Base-by-base conservation (phyloP, 2,888 invertebrate species). In the Drosophila fungiperda region DNA sequence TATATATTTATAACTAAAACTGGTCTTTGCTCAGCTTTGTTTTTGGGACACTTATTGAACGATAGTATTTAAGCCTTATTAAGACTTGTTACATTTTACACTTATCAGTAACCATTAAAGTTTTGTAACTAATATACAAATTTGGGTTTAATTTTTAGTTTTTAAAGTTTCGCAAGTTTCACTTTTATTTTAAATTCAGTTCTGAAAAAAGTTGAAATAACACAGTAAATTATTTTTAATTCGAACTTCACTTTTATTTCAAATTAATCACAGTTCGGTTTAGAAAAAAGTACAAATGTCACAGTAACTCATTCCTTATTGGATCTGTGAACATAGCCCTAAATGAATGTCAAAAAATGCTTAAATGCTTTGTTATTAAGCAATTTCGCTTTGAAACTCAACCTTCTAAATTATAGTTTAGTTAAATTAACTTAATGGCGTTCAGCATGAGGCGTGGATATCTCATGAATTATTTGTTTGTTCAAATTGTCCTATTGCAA, bases 41-140 rank as follows among this genome's bases (percentile, higher is more conserved):
- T 42, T 42, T 15, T 65, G 73, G 72, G 55, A 76, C 77, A 72
- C 42, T 17, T 35, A 29, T 54, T 55, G 45, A 23, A 57, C 38
- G 48, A 42, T 72, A 66, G 60, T 53, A 45, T 54, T 45, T 68
- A 67, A 67, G 67, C 60, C 64, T 35, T 80, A 42, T 62, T 72
- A 78, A 78, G 78, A 80, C 80, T 78, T 76, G 76, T 76, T 76
- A 66, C 26, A 54, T 49, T 53, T 12, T 23, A 58, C n/a, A 72
- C n/a, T 15, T 40, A 68, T 57, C 26, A 45, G 29, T 73, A 50
- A 52, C 55, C 23, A 62, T 79, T 69, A 76, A 65, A 62, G 15
- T 26, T 20, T 29, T 17, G n/a, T 35, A 55, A 55, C n/a, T 26
- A 26, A 55, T n/a, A 8, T n/a, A n/a, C 1, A 29, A 8, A 12